Percentiles rank a stretch among this genome's conserved stretches.
These are phyloP conservation scores for Drosophila paramelanica DNA, from an alignment of 2,888 invertebrate species.

Conservation along the genomic window DNA sequence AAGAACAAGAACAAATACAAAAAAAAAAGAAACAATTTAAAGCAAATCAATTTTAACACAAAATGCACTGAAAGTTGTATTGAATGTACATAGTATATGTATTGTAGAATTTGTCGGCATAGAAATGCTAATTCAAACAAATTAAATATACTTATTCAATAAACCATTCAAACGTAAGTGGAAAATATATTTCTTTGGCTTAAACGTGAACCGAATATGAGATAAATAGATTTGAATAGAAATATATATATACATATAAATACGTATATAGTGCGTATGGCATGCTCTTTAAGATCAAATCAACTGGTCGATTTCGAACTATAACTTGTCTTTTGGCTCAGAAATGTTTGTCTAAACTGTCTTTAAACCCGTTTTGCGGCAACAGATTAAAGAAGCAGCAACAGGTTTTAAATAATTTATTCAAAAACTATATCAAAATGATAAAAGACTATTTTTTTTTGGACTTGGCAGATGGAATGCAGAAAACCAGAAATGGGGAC, in stretches of 20 bases:
- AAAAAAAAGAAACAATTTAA: neutral
- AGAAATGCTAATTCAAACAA: neutral
- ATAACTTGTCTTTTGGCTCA: too few relatives aligned
- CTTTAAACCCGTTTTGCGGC: neutral
- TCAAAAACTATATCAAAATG: too few relatives aligned
- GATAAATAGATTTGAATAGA: constrained; percentile 6
- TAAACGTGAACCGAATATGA: constrained; percentile 9
- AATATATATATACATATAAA: constrained; percentile 1
- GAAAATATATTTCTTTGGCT: constrained; percentile 14
- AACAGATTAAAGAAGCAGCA: too few relatives aligned
- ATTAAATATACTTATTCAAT: constrained; percentile 14
- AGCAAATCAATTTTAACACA: constrained; percentile 11
- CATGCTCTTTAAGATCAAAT: neutral
- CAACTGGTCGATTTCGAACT: too few relatives aligned
- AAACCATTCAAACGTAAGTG: constrained; percentile 7
- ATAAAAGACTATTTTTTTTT: too few relatives aligned
- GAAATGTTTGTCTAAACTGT: too few relatives aligned
- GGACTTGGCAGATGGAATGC: too few relatives aligned
- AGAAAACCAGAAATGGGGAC: too few relatives aligned
- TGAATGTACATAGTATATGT: constrained; percentile 26
- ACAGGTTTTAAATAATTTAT: too few relatives aligned
- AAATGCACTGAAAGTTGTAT: constrained; percentile 9
- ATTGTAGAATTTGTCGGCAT: constrained; percentile 16
- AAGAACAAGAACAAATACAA: neutral
- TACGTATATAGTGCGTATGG: neutral